These are phyloP conservation scores for Chelonia mydas DNA, from an alignment of 2,797 vertebrate species.

Conservation along the genomic window DNA sequence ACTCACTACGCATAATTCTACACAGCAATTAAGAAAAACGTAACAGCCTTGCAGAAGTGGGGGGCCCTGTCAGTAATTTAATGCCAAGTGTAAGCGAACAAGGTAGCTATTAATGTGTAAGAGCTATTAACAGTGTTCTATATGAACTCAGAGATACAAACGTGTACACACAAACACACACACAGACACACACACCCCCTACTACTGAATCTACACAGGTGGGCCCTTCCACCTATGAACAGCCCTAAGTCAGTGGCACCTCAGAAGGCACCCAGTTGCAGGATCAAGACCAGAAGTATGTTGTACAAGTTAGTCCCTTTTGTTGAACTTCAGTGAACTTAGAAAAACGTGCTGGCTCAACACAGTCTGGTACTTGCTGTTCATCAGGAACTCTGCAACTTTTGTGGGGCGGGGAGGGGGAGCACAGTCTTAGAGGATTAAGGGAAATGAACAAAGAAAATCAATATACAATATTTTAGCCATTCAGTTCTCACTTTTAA, in stretches of 20 bases:
- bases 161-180: too few species aligned
- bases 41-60: background rate
- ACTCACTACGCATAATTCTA: background rate
- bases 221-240: background rate
- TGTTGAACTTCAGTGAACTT: background rate
- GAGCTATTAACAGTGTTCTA: background rate
- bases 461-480: background rate
- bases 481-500: background rate
- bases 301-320: background rate
- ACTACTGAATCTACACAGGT: background rate
- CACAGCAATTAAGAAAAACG: background rate
- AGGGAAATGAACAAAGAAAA: background rate
- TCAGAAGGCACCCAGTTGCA: background rate
- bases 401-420: background rate
- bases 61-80: background rate
- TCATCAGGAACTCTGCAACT: background rate
- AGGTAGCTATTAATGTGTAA: background rate
- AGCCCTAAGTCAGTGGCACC: background rate
- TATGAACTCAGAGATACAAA: background rate
- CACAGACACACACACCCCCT: background rate
- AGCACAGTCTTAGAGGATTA: background rate
- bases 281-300: background rate
- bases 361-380: background rate
- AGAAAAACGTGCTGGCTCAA: background rate
- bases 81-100: slow-evolving; percentile 22